A percentile compares a stretch with the other conserved stretches of the same genome.
phyloP scores from a whole-genome alignment of 2,113 vertebrate species.

The Blennius ocellaris region DNA sequence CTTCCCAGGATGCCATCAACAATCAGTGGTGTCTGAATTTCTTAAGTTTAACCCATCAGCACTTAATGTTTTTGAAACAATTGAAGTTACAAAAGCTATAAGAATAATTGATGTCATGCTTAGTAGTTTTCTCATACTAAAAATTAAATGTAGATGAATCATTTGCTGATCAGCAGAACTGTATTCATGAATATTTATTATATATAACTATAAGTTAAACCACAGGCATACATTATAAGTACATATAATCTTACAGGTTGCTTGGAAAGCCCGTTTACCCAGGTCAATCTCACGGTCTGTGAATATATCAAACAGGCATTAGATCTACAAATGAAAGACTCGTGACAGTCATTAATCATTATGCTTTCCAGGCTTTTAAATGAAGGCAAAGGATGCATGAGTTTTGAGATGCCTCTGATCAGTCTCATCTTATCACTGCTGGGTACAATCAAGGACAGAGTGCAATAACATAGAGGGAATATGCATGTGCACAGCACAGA shows the following conservation, averaged over 20 bases:
- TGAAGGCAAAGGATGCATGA: conserved; percentile 49
- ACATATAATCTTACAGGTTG: neutral
- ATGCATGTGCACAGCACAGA: conserved; percentile 41
- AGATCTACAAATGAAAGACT: conserved; percentile 34
- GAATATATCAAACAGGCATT: conserved; percentile 68
- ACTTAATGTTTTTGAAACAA: conserved; percentile 1
- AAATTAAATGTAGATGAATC: neutral
- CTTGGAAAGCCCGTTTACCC: neutral
- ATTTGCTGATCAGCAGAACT: neutral
- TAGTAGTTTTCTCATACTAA: neutral
- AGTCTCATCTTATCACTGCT: conserved; percentile 26
- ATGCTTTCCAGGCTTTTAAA: conserved; percentile 64
- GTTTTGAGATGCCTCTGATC: conserved; percentile 19
- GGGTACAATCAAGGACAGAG: conserved; percentile 22
- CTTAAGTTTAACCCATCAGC: neutral
- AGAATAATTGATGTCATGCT: neutral
- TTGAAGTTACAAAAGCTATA: conserved; percentile 2
- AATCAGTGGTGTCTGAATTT: neutral
- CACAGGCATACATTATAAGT: neutral
- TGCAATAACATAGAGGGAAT: conserved; percentile 20
- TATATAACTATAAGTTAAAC: neutral
- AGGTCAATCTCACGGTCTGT: conserved; percentile 55
- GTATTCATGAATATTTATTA: conserved; percentile 10
- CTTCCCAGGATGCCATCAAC: conserved; percentile 1
- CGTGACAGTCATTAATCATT: conserved; percentile 60